phyloP scores from a whole-genome alignment of 2,888 invertebrate species.

The Apotomis capreana region DNA sequence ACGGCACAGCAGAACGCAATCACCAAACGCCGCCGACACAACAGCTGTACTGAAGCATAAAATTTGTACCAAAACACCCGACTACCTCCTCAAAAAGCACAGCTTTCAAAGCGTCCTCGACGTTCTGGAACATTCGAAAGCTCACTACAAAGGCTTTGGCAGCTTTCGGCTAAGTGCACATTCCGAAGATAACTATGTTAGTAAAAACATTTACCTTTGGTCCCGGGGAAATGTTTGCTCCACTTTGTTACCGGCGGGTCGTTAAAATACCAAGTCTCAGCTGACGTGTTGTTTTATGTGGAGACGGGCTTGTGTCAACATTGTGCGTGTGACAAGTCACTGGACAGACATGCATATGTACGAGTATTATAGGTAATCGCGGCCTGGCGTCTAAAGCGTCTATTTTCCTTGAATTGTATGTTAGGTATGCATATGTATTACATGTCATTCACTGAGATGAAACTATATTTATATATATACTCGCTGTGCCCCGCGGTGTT shows the following conservation, averaged over 20 bases:
- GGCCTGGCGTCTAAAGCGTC: too few species aligned
- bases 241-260: not conserved
- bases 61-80: slow-evolving; percentile 14
- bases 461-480: too few species aligned
- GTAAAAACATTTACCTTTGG: slow-evolving; percentile 28
- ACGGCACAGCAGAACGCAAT: not conserved
- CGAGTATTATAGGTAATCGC: too few species aligned
- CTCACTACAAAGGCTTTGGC: slow-evolving; percentile 24
- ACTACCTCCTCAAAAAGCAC: slow-evolving; percentile 11
- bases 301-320: slow-evolving; percentile 20
- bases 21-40: slow-evolving; percentile 3
- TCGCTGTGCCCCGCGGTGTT: too few species aligned
- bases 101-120: slow-evolving; percentile 20
- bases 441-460: too few species aligned
- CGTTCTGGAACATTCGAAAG: slow-evolving; percentile 15
- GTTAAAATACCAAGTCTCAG: slow-evolving; percentile 20
- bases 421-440: too few species aligned
- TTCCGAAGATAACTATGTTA: slow-evolving; percentile 24
- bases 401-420: too few species aligned
- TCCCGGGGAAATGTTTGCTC: slow-evolving; percentile 17
- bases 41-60: slow-evolving; percentile 1
- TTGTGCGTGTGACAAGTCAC: not conserved
- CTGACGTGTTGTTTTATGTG: slow-evolving; percentile 18
- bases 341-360: not conserved
- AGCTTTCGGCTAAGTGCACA: slow-evolving; percentile 25